A percentile compares a stretch with the other conserved stretches of the same genome.
These are phyloP conservation scores for Poecilia gillii DNA, from an alignment of 2,797 vertebrate genomes.

Conservation along the genomic window DNA sequence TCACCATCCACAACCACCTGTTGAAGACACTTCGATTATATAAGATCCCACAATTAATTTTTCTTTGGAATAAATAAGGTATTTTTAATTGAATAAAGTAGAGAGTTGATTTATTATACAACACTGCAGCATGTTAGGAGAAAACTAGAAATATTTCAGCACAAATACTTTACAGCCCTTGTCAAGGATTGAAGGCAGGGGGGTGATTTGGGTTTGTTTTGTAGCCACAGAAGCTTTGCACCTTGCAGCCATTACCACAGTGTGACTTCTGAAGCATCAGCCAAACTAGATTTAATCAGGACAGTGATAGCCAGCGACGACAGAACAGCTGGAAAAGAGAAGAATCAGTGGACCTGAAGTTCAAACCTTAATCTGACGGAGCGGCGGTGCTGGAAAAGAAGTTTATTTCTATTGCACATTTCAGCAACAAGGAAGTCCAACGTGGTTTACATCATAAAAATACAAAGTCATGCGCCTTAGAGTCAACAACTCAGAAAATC, in stretches of 20 bases:
- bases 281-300: neutral
- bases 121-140: neutral
- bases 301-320: neutral
- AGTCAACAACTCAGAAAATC: too few relatives aligned
- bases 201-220: neutral
- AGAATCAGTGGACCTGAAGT: neutral
- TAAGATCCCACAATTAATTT: too few relatives aligned
- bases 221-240: neutral
- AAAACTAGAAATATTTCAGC: neutral
- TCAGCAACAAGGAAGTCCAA: too few relatives aligned
- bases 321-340: neutral
- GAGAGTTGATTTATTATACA: neutral
- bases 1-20: too few relatives aligned
- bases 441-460: too few relatives aligned
- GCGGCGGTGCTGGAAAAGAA: neutral
- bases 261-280: neutral
- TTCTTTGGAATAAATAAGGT: neutral
- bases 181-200: neutral
- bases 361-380: neutral
- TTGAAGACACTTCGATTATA: too few relatives aligned
- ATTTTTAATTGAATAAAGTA: neutral
- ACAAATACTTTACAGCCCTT: neutral
- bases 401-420: too few relatives aligned
- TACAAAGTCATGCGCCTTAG: too few relatives aligned
- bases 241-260: neutral